phyloP scores from a whole-genome alignment of 2,888 invertebrate species.

The Agrochola lychnidis region DNA sequence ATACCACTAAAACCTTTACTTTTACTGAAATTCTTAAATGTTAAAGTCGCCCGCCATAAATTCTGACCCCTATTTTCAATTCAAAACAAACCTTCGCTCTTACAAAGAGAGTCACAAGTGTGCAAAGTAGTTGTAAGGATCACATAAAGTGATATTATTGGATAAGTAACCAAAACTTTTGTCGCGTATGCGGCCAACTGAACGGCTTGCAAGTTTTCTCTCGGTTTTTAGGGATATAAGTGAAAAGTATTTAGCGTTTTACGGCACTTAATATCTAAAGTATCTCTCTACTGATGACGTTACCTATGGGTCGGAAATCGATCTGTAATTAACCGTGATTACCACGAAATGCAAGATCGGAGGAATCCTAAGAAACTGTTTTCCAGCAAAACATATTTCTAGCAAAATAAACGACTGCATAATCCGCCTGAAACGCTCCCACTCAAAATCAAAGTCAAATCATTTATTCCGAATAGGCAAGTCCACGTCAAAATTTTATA shows the following conservation, averaged over 20 bases:
- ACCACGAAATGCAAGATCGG: not conserved
- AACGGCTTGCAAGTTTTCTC: slow-evolving; percentile 64
- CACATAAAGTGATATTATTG: slow-evolving; percentile 72
- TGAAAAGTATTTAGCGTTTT: slow-evolving; percentile 33
- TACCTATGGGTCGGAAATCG: not conserved
- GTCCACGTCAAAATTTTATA: too few species aligned
- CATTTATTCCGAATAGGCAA: too few species aligned
- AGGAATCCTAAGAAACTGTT: not conserved
- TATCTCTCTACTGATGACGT: not conserved
- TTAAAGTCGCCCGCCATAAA: slow-evolving; percentile 26
- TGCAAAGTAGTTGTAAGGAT: slow-evolving; percentile 70
- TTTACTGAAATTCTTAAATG: slow-evolving; percentile 3
- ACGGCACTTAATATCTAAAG: not conserved
- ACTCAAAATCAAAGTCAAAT: too few species aligned
- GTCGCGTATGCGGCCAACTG: slow-evolving; percentile 60
- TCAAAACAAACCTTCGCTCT: slow-evolving; percentile 59
- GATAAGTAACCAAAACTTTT: slow-evolving; percentile 72
- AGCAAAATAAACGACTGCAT: not conserved
- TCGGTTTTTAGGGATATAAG: slow-evolving; percentile 33
- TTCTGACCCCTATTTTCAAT: slow-evolving; percentile 42
- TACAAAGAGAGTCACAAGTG: slow-evolving; percentile 62
- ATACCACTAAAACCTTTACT: not conserved
- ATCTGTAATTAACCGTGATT: not conserved
- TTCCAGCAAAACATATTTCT: not conserved
- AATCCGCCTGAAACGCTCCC: not conserved